Percentiles rank a stretch among this genome's conserved stretches.
These are phyloP conservation scores for Ciconia stormi DNA, from an alignment of 2,113 vertebrate species.

Conservation along the genomic window DNA sequence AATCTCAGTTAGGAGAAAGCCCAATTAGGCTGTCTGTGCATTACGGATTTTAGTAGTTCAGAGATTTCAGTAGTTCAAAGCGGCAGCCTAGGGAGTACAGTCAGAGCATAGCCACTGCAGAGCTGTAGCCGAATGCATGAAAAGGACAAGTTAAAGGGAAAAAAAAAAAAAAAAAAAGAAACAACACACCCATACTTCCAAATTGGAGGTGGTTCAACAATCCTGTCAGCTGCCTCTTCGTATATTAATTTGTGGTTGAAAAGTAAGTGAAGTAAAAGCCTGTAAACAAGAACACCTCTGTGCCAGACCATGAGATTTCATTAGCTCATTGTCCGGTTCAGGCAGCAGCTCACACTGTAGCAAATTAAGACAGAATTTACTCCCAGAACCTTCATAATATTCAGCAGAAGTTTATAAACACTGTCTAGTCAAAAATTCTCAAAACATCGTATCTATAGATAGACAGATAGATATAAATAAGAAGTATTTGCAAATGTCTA, in stretches of 20 bases:
- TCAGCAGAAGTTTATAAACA: background rate
- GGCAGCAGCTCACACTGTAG: background rate
- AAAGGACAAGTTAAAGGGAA: background rate
- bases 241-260: background rate
- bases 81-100: background rate
- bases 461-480: background rate
- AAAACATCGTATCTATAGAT: background rate
- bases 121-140: background rate
- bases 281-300: background rate
- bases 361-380: background rate
- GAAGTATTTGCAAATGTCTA: background rate
- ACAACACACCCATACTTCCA: background rate
- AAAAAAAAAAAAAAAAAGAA: background rate
- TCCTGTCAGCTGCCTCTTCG: background rate
- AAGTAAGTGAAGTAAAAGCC: background rate
- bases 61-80: background rate
- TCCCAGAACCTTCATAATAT: background rate
- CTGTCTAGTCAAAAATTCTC: background rate
- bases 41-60: rapidly evolving
- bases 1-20: background rate
- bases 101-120: background rate
- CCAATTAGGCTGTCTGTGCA: background rate
- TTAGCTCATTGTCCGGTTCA: background rate
- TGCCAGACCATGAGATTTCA: background rate
- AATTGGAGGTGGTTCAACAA: background rate